Base-by-base conservation (phyloP, 2,113 vertebrate genomes). In the Hydrolagus affinis region DNA sequence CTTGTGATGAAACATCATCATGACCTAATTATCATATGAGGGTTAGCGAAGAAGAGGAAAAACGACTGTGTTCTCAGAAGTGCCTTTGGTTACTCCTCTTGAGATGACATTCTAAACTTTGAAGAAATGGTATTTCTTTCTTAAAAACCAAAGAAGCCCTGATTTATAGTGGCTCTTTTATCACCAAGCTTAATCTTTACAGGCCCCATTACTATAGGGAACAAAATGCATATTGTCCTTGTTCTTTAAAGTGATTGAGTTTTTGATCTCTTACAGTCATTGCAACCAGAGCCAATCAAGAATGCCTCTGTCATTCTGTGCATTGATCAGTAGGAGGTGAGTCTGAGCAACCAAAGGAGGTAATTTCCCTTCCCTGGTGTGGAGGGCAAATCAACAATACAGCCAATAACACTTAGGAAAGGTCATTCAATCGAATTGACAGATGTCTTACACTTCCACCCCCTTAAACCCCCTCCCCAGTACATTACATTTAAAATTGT, bases 91-190 rank as follows among this genome's bases (percentile, higher is more conserved):
- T 11, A n/a, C 25, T 83, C 60, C 64, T 32, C 17, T 2, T 68
- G 32, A 83, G 78, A 66, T 64, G 62, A 17, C 44, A 44, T 44
- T 44, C 44, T 44, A 44, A 44, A 44, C 44, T 10, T 30, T 19
- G 28, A 66, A 32, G 23, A 83, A 59, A 66, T 66, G 60, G 8
- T 66, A 83, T 83, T 28, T 83, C 17, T 83, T 28, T 64, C 17
- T 83, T 30, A 83, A 9, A 66, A 62, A 80, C 76, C 23, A 80
- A 80, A 62, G n/a, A 80, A 30, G 23, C n/a, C n/a, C 23, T 62
- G 76, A 62, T 62, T 19, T 28, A 30, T 19, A 68, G 44, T 44
- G 23, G 15, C 32, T 32, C 28, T 17, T 83, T 83, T 66, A 66
- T 83, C 78, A 83, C 32, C 78, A 66, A 66, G 4, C 32, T 66